Evolutionary conservation across 1,140 invertebrate genomes (phyloP), one percentile per base, ranked within the genome.

Genomic region (Drosophila guanche): DNA sequence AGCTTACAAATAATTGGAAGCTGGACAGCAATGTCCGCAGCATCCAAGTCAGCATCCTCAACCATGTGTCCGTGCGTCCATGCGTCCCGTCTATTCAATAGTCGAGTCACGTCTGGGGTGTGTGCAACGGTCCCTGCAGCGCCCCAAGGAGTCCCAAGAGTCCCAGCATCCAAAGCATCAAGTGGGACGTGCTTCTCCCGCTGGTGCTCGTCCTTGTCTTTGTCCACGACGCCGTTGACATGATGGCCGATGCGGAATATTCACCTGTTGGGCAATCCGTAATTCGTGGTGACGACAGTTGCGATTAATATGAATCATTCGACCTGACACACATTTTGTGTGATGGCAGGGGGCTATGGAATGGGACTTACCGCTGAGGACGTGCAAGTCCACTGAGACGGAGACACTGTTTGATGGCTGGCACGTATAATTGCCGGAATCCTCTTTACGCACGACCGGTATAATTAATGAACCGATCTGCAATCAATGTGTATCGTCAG

Each of bases 391-490:
- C 54, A 91, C 89, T 29, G 78, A 90, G 20, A 91, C 85, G 37
- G 90, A 76, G 58, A 76, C 83, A 57, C 90, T 91, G 47, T 91
- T 91, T 55, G 90, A 91, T 23, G 91, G 91, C 70, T 88, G 86
- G 71, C 91, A 91, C 54, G 90, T 90, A 70, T 91, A 91, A 61
- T 91, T 91, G 23, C 90, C 90, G 33, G 90, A 91, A 50, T 91
- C 90, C 68, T 84, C 84, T 60, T 91, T 91, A 14, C 80, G 89
- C 60, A 91, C 90, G 80, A 95, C 94, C 89, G 95, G 95, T 89
- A 98, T 97, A 62, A 94, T 93, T 65, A 97, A 91, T 57, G 90
- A 91, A 46, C 90, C 91, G 75, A 92, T 90, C 90, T 92, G 71
- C 63, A 79, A 79, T 74, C 61, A 88, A 78, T 50, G 75, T 51